These are phyloP conservation scores for Drosophila testacea DNA, from an alignment of 2,888 invertebrate genomes.

Conservation along the genomic window DNA sequence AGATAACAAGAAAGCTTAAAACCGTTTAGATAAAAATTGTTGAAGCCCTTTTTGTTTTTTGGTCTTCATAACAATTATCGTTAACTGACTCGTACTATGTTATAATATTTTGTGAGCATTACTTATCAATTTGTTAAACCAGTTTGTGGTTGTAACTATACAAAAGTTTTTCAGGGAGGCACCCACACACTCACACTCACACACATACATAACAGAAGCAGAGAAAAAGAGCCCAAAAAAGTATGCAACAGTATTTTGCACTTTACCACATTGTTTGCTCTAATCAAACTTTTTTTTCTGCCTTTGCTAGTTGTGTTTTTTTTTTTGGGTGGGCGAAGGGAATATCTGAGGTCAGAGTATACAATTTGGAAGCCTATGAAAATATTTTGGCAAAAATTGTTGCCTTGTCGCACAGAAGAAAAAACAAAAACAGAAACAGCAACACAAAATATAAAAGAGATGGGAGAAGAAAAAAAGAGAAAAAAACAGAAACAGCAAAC, in stretches of 20 bases:
- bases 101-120: slow-evolving; percentile 28
- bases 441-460: slow-evolving; percentile 1
- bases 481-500: background rate
- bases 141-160: slow-evolving; percentile 30
- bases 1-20: background rate
- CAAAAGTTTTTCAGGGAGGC: slow-evolving; percentile 21
- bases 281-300: slow-evolving; percentile 61
- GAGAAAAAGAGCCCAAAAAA: slow-evolving; percentile 34
- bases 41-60: background rate
- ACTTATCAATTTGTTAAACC: slow-evolving; percentile 46
- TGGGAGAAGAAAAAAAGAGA: background rate
- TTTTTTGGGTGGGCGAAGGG: background rate
- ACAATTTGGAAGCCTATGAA: slow-evolving; percentile 54
- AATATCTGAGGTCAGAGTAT: background rate
- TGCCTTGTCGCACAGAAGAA: slow-evolving; percentile 23
- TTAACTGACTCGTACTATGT: slow-evolving; percentile 9
- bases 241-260: slow-evolving; percentile 74
- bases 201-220: background rate
- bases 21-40: background rate
- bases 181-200: slow-evolving; percentile 2
- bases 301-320: slow-evolving; percentile 15
- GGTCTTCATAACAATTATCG: slow-evolving; percentile 15
- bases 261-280: slow-evolving; percentile 63
- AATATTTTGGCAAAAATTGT: slow-evolving; percentile 50
- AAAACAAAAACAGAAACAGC: slow-evolving; percentile 2